Conservation (phyloP, 2,113 vertebrate species). For the Antigone vipio region DNA sequence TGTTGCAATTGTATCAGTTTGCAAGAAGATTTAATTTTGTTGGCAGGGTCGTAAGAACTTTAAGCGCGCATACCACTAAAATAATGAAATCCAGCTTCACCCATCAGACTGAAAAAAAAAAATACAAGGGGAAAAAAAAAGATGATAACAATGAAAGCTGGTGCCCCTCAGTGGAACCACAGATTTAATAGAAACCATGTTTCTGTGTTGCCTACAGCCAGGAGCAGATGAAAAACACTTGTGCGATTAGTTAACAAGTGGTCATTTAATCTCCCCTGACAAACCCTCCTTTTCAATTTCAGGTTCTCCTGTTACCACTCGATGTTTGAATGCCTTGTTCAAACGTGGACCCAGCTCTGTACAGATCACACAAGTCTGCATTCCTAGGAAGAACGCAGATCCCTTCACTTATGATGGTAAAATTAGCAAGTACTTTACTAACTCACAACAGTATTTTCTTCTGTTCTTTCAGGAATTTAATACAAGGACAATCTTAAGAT, state of each 20-base stretch:
- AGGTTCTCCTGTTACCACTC: not conserved
- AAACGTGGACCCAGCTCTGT: not conserved
- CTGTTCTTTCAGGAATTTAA: not conserved
- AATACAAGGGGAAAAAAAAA: not conserved
- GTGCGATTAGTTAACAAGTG: slow-evolving; percentile 65
- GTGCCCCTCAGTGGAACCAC: slow-evolving; percentile 15
- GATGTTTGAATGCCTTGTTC: not conserved
- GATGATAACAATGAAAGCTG: slow-evolving; percentile 30
- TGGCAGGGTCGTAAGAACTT: slow-evolving; percentile 41
- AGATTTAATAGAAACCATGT: slow-evolving; percentile 70
- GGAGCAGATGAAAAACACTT: slow-evolving; percentile 70
- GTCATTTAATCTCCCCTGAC: slow-evolving; percentile 37
- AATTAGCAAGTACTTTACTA: not conserved
- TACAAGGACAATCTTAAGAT: not conserved
- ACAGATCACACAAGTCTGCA: not conserved
- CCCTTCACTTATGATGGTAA: not conserved
- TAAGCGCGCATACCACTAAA: not conserved
- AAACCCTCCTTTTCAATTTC: not conserved
- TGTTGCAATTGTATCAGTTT: slow-evolving; percentile 12
- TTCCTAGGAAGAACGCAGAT: not conserved
- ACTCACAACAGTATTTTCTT: not conserved
- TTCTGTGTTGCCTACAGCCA: slow-evolving; percentile 17
- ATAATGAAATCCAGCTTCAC: slow-evolving; percentile 67
- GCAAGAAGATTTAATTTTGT: slow-evolving; percentile 41
- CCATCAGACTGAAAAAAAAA: not conserved